Conservation (phyloP, 2,113 vertebrate genomes). For the Chlorodrepanis virens region DNA sequence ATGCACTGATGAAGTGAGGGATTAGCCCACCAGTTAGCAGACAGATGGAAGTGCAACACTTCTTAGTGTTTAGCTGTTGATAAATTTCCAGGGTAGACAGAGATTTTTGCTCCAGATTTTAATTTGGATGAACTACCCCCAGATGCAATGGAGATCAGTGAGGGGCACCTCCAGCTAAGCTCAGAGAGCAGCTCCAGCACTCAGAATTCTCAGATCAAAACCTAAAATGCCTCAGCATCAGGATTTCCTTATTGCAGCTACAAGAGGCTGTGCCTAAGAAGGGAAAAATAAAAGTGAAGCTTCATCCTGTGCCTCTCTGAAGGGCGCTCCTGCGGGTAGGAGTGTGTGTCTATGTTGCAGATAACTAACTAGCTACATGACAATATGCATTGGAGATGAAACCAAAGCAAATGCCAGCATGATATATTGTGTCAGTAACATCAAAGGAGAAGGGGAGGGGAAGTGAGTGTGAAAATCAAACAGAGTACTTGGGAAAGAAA, state of each 20-base stretch:
- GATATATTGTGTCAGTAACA: conserved; percentile 43
- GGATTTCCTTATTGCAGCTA: neutral
- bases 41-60: accelerated
- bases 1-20: neutral
- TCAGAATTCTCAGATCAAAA: neutral
- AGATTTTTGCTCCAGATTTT: neutral
- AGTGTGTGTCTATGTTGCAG: conserved; percentile 18
- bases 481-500: conserved; percentile 46
- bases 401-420: conserved; percentile 54
- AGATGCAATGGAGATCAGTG: neutral
- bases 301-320: neutral
- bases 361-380: conserved; percentile 45
- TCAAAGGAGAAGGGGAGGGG: conserved; percentile 52
- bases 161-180: neutral
- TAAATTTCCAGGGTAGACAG: neutral
- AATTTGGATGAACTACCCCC: neutral
- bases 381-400: conserved; percentile 48
- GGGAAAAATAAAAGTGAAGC: neutral
- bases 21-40: neutral
- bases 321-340: neutral
- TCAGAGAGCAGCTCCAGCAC: neutral
- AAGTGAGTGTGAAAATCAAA: conserved; percentile 58
- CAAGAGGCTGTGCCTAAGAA: neutral
- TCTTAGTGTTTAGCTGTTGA: neutral
- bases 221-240: neutral